Evolutionary conservation across 2,797 vertebrate genomes (phyloP).

Genomic region (Cyclura pinguis): DNA sequence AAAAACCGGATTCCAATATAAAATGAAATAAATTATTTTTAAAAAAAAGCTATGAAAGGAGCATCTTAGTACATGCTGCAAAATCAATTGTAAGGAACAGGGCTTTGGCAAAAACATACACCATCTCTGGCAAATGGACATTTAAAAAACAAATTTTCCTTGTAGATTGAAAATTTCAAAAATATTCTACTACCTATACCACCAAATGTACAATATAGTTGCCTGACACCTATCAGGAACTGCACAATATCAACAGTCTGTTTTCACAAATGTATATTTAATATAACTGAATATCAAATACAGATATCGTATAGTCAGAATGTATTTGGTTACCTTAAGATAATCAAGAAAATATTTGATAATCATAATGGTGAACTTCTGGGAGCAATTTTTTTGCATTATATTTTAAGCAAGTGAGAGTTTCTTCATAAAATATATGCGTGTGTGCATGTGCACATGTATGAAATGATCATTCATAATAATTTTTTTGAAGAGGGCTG

Average conservation of each 20-base stretch:
- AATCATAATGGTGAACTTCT: neutral
- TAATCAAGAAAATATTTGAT: neutral
- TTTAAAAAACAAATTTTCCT: no score
- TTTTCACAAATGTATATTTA: neutral
- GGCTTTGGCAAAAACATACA: neutral
- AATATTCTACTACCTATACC: neutral
- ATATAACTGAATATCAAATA: neutral
- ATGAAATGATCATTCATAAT: neutral
- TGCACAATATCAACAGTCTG: neutral
- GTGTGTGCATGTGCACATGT: neutral
- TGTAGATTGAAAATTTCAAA: neutral
- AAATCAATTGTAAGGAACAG: neutral
- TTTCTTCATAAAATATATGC: neutral
- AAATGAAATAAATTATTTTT: neutral
- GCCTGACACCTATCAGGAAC: neutral
- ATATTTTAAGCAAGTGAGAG: neutral
- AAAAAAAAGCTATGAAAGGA: neutral
- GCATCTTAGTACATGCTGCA: neutral
- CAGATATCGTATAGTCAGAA: neutral
- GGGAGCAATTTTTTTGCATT: neutral
- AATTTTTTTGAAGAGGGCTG: neutral
- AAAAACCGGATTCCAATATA: neutral
- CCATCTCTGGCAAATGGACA: no score
- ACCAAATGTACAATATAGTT: neutral
- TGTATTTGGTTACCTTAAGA: neutral